phyloP scores from a whole-genome alignment of 2,888 invertebrate genomes.

The Drosophila recens region DNA sequence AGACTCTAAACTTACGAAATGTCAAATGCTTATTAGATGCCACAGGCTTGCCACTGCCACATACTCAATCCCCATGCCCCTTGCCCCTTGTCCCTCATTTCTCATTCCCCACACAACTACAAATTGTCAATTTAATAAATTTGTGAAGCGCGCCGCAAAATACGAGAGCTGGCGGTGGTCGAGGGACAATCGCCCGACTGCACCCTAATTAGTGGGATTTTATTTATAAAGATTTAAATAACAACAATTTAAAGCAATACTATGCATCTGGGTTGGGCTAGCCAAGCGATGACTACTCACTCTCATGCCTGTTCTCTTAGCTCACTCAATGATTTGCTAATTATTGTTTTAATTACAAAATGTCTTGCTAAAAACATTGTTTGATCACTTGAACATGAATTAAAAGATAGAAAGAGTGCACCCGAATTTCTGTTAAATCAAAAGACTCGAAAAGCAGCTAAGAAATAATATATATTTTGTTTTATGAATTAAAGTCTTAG shows the following conservation, averaged over 20 bases:
- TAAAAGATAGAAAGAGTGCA: not conserved
- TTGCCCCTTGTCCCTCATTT: not conserved
- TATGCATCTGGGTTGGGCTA: slow-evolving; percentile 20
- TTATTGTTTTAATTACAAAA: not conserved
- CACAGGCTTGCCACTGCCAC: slow-evolving; percentile 14
- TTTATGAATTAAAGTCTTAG: too few relatives aligned
- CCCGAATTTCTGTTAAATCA: not conserved
- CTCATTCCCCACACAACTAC: slow-evolving; percentile 12
- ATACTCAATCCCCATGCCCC: slow-evolving; percentile 1
- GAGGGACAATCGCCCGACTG: slow-evolving; percentile 47
- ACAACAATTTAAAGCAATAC: slow-evolving; percentile 16
- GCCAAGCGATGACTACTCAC: slow-evolving; percentile 1
- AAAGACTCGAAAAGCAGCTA: not conserved
- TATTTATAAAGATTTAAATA: slow-evolving; percentile 44
- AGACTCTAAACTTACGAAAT: slow-evolving; percentile 53
- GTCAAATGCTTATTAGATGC: slow-evolving; percentile 78
- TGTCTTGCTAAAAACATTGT: not conserved
- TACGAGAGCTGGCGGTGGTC: slow-evolving; percentile 31
- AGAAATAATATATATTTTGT: too few relatives aligned
- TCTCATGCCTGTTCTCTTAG: not conserved
- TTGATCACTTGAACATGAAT: not conserved
- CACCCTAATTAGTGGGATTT: slow-evolving; percentile 71
- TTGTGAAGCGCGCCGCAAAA: slow-evolving; percentile 35
- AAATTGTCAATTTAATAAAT: slow-evolving; percentile 77
- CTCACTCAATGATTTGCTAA: not conserved